phyloP scores from a whole-genome alignment of 2,888 invertebrate genomes.

The Cheilosia vulpina region DNA sequence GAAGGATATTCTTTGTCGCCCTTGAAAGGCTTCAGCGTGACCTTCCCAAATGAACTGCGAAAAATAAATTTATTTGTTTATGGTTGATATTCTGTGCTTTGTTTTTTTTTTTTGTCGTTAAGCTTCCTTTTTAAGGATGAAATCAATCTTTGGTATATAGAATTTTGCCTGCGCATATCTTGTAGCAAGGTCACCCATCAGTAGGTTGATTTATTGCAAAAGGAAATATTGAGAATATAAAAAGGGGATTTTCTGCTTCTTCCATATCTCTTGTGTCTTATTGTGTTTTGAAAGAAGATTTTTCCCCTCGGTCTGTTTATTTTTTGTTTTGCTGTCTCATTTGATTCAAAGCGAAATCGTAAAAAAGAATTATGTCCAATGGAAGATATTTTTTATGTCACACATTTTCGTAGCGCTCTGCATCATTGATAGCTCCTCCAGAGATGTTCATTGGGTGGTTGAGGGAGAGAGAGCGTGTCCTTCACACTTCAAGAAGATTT shows the following conservation, averaged over 20 bases:
- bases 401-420: constrained; percentile 7
- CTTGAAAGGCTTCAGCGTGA: constrained; percentile 43
- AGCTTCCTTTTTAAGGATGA: constrained; percentile 39
- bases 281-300: background rate
- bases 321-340: background rate
- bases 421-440: constrained; percentile 10
- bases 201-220: constrained; percentile 51
- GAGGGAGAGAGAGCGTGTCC: constrained; percentile 14
- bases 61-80: constrained; percentile 31
- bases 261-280: no score
- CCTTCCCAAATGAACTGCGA: constrained; percentile 24
- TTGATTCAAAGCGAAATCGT: constrained; percentile 18
- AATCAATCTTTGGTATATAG: constrained; percentile 36
- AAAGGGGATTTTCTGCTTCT: constrained; percentile 22
- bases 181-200: constrained; percentile 58
- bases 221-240: constrained; percentile 27
- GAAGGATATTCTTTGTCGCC: constrained; percentile 2
- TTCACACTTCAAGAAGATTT: constrained; percentile 23
- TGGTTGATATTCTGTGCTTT: constrained; percentile 1
- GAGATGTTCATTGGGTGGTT: background rate
- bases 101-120: background rate
- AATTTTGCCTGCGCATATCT: constrained; percentile 21
- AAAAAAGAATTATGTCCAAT: constrained; percentile 48
- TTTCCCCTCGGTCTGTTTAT: constrained; percentile 5
- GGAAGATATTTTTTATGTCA: constrained; percentile 39